These are phyloP conservation scores for Myotis daubentonii DNA, from an alignment of 2,797 vertebrate species.

Conservation along the genomic window DNA sequence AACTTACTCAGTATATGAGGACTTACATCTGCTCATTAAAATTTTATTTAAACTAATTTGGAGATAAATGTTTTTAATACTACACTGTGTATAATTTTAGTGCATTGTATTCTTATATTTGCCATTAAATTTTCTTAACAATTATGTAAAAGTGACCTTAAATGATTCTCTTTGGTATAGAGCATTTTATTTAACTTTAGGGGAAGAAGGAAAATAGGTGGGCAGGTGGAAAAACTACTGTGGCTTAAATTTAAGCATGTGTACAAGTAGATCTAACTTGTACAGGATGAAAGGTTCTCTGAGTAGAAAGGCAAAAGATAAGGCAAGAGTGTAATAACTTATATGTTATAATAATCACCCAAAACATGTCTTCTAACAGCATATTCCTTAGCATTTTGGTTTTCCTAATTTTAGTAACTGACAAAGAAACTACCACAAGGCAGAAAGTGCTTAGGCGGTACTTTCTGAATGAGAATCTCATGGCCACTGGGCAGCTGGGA, in stretches of 20 bases:
- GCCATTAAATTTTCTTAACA: constrained; percentile 48
- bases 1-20: not conserved
- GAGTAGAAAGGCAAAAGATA: not conserved
- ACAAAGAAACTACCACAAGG: not conserved
- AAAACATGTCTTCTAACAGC: not conserved
- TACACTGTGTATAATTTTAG: too few species aligned
- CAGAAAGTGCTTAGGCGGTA: not conserved
- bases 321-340: not conserved
- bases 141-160: not conserved
- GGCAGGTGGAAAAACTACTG: not conserved
- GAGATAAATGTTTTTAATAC: too few species aligned
- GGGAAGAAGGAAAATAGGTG: not conserved
- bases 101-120: not conserved
- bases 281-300: not conserved
- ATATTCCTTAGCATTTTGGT: not conserved
- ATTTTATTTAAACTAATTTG: too few species aligned
- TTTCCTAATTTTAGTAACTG: not conserved
- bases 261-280: not conserved
- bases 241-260: not conserved
- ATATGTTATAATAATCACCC: not conserved
- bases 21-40: not conserved
- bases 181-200: constrained; percentile 36
- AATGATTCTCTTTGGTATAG: not conserved
- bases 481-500: not conserved
- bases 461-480: not conserved